phyloP scores from a whole-genome alignment of 30 jellyfish, hydroid and myxozoan species.

The Chrysaora quinquecirrha region DNA sequence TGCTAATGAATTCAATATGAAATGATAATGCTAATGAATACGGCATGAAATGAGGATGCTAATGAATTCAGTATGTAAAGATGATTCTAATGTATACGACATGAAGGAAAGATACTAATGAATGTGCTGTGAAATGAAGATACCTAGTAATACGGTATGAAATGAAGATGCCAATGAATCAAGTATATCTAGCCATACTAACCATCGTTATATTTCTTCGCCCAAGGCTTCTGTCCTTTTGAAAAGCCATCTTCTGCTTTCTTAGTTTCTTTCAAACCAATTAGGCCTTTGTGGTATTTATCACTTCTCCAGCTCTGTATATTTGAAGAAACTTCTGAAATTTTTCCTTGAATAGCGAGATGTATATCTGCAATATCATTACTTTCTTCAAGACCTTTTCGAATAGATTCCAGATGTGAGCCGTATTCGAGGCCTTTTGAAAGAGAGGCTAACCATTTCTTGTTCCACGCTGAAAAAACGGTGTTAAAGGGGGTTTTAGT shows the following conservation, averaged over 20 bases:
- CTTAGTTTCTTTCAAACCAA: constrained; percentile 79
- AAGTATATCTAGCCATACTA: no score
- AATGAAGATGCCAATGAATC: no score
- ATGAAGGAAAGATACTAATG: no score
- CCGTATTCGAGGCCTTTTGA: constrained; percentile 81
- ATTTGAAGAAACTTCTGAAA: constrained; percentile 48
- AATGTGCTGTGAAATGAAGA: no score
- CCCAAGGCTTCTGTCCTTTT: constrained; percentile 96
- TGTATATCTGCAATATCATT: constrained; percentile 73
- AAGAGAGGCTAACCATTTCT: constrained; percentile 73
- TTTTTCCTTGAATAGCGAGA: constrained; percentile 61
- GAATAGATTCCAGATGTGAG: constrained; percentile 45
- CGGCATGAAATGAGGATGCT: no score
- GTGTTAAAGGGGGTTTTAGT: no score
- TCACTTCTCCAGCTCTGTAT: constrained; percentile 67
- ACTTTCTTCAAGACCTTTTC: constrained; percentile 70
- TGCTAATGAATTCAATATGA: no score
- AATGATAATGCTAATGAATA: no score
- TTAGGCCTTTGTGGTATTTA: constrained; percentile 60
- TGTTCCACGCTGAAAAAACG: constrained; percentile 71
- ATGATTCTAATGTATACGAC: no score
- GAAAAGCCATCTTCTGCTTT: constrained; percentile 86
- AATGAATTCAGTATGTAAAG: no score
- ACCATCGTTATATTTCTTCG: constrained; percentile 76
- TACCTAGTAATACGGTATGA: no score